These are phyloP conservation scores for Gnathonemus echidnorhynchus DNA, from an alignment of 2,113 vertebrate species.

Conservation along the genomic window DNA sequence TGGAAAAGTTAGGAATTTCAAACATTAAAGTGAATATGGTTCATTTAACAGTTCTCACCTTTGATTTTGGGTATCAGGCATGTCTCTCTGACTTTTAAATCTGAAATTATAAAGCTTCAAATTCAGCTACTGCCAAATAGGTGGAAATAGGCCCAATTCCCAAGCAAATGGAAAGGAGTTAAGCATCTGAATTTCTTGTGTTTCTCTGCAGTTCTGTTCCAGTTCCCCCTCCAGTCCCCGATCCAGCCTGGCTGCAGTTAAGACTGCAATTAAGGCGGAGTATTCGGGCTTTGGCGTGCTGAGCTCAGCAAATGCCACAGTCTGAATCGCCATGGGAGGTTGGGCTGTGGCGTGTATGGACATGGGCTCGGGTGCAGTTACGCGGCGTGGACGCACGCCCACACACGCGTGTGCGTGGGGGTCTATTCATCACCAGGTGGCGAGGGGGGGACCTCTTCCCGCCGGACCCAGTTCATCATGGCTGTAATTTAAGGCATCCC, in stretches of 20 bases:
- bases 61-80: not conserved
- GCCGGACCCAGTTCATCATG: conserved; percentile 44
- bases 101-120: not conserved
- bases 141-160: not conserved
- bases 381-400: not conserved
- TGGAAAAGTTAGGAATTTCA: not conserved
- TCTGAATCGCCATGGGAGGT: not conserved
- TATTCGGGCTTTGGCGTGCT: not conserved
- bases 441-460: conserved; percentile 24
- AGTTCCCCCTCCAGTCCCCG: not conserved
- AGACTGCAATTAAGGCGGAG: not conserved
- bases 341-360: too few relatives aligned
- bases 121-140: not conserved
- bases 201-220: not conserved
- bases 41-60: not conserved
- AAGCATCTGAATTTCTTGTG: not conserved
- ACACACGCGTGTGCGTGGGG: conserved; percentile 11
- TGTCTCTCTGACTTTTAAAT: not conserved
- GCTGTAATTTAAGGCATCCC: conserved; percentile 46
- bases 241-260: not conserved
- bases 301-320: not conserved
- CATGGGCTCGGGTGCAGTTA: not conserved
- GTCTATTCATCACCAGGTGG: conserved; percentile 12
- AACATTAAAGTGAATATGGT: not conserved
- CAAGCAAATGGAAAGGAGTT: not conserved